These are phyloP conservation scores for Hirtodrosophila cameraria DNA, from an alignment of 2,888 invertebrate species.

Conservation along the genomic window DNA sequence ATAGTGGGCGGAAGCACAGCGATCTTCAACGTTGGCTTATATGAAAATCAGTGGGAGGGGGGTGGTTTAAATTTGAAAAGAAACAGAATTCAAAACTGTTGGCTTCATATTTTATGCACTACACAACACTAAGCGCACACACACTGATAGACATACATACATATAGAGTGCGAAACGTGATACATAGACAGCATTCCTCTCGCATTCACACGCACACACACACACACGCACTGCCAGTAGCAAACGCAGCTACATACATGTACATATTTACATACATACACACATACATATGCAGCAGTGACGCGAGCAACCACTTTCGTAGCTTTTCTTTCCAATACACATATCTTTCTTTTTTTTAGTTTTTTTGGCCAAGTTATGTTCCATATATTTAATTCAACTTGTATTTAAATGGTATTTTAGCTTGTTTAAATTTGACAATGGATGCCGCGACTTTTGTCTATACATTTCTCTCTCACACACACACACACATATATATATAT, in stretches of 20 bases:
- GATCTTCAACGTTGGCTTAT: slow-evolving; percentile 30
- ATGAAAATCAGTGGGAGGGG: slow-evolving; percentile 38
- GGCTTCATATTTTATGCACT: slow-evolving; percentile 69
- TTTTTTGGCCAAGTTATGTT: slow-evolving; percentile 25
- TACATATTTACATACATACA: slow-evolving; percentile 13
- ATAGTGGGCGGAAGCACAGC: neutral
- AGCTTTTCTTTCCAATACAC: slow-evolving; percentile 64
- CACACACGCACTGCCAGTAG: slow-evolving; percentile 25
- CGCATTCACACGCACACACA: slow-evolving; percentile 57
- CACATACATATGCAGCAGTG: slow-evolving; percentile 49
- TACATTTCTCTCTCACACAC: slow-evolving; percentile 30
- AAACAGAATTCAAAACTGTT: slow-evolving; percentile 52
- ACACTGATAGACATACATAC: slow-evolving; percentile 17
- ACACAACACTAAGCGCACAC: slow-evolving; percentile 64
- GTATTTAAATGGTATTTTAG: neutral
- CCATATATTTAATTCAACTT: slow-evolving; percentile 6
- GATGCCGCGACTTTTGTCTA: slow-evolving; percentile 35
- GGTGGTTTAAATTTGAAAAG: slow-evolving; percentile 38
- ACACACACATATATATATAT: slow-evolving; percentile 14
- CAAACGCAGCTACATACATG: slow-evolving; percentile 48
- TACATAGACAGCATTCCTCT: slow-evolving; percentile 76
- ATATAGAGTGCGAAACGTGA: slow-evolving; percentile 68
- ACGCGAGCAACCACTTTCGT: slow-evolving; percentile 75
- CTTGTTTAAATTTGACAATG: slow-evolving; percentile 18
- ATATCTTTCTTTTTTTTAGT: slow-evolving; percentile 36